Percentiles rank a stretch among this genome's conserved stretches.
phyloP scores from a whole-genome alignment of 1,140 invertebrate species.

The Drosophila asahinai region DNA sequence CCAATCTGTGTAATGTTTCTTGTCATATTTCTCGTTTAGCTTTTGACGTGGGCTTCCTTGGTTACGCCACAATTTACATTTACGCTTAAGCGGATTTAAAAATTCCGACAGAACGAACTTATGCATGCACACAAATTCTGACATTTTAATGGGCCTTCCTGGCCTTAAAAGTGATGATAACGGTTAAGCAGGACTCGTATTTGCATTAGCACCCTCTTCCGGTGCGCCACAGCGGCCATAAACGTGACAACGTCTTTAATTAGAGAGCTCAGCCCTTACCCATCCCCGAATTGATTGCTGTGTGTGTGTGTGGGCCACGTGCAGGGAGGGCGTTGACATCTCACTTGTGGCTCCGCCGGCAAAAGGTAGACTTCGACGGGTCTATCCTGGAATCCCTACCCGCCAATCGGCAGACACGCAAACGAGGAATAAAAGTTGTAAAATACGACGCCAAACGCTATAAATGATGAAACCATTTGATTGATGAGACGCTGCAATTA shows the following conservation, averaged over 20 bases:
- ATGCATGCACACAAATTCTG: slow-evolving; percentile 34
- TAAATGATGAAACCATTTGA: slow-evolving; percentile 46
- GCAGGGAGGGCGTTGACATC: slow-evolving; percentile 41
- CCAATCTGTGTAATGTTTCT: slow-evolving; percentile 1
- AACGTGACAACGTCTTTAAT: slow-evolving; percentile 71
- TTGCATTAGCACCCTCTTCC: slow-evolving; percentile 35
- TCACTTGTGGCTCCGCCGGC: slow-evolving; percentile 51
- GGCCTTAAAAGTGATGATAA: slow-evolving; percentile 48
- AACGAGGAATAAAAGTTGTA: slow-evolving; percentile 44
- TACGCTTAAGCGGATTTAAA: slow-evolving; percentile 44
- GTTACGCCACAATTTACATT: slow-evolving; percentile 35
- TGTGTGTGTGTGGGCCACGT: slow-evolving; percentile 22
- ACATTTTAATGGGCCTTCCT: slow-evolving; percentile 51
- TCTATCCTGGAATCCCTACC: slow-evolving; percentile 4
- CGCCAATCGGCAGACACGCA: slow-evolving; percentile 34
- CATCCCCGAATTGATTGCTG: slow-evolving; percentile 25
- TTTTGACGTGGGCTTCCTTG: slow-evolving; percentile 22
- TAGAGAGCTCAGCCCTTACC: slow-evolving; percentile 20
- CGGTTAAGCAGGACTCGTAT: slow-evolving; percentile 43
- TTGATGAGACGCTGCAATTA: slow-evolving; percentile 29
- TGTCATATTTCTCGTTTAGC: slow-evolving; percentile 1
- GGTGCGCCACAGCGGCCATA: slow-evolving; percentile 25
- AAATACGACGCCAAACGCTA: slow-evolving; percentile 33
- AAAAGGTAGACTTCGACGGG: background rate
- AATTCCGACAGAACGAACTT: slow-evolving; percentile 1